Conservation (phyloP, 2,888 invertebrate species). For the Epirrita christyi region DNA sequence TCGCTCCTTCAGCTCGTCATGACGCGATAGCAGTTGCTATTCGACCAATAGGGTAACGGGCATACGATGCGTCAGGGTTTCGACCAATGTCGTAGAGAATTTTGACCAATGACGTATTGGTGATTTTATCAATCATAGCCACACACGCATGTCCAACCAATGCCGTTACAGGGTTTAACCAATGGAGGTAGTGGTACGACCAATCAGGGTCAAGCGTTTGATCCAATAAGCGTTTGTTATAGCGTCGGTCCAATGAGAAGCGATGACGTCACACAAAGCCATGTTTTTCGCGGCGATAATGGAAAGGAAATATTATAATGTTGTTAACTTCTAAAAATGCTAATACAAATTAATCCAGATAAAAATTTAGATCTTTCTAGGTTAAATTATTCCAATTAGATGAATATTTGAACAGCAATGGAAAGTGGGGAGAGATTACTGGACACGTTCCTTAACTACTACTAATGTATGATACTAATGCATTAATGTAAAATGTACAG, state of each 20-base stretch:
- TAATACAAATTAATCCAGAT: no score
- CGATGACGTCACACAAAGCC: constrained; percentile 60
- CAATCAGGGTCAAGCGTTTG: constrained; percentile 44
- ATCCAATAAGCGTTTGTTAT: constrained; percentile 54
- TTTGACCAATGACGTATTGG: no score
- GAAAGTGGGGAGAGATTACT: no score
- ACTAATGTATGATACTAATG: no score
- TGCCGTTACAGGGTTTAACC: constrained; percentile 23
- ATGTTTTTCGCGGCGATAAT: constrained; percentile 63
- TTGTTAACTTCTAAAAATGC: constrained; percentile 1
- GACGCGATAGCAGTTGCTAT: constrained; percentile 90
- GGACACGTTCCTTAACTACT: no score
- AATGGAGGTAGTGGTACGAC: constrained; percentile 15
- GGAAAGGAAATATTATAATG: constrained; percentile 52
- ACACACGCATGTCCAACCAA: no score
- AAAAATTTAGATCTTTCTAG: no score
- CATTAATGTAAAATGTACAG: no score
- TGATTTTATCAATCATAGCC: no score
- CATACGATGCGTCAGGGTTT: neutral
- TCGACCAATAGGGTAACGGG: constrained; percentile 31
- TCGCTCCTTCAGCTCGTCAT: constrained; percentile 93
- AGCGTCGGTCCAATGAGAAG: constrained; percentile 54
- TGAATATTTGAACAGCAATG: no score
- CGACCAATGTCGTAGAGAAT: neutral
- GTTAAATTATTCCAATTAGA: no score